A percentile compares a stretch with the other conserved stretches of the same genome.
phyloP scores from a whole-genome alignment of 1,140 invertebrate genomes.

The Panonychus citri region DNA sequence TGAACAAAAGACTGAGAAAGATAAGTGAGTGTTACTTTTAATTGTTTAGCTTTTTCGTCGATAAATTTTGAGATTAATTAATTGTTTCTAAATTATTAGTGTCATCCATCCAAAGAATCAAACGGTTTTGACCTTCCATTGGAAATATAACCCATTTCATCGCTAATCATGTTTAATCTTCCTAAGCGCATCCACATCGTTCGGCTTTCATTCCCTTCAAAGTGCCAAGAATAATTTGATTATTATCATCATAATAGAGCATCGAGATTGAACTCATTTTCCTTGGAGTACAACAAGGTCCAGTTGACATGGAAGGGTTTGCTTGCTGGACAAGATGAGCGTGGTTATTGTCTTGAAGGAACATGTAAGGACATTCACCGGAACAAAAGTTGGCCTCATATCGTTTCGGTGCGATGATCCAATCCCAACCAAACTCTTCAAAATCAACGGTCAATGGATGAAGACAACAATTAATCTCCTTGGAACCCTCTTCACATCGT shows the following conservation, averaged over 20 bases:
- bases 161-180: too few relatives aligned
- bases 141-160: too few relatives aligned
- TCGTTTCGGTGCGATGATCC: constrained; percentile 83
- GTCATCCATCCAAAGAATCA: too few relatives aligned
- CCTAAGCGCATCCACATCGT: constrained; percentile 65
- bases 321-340: constrained; percentile 66
- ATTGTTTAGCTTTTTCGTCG: too few relatives aligned
- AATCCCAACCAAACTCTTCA: constrained; percentile 88
- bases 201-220: constrained; percentile 81
- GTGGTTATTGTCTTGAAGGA: constrained; percentile 71
- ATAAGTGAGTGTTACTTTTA: too few relatives aligned
- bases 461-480: constrained; percentile 59
- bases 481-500: constrained; percentile 46
- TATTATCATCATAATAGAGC: constrained; percentile 64
- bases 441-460: constrained; percentile 86
- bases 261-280: constrained; percentile 71
- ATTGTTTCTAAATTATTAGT: too few relatives aligned
- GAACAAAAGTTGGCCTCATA: constrained; percentile 92
- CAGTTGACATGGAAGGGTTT: constrained; percentile 40
- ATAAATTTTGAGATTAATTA: too few relatives aligned
- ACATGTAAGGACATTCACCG: constrained; percentile 70
- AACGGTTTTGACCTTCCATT: too few relatives aligned
- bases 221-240: constrained; percentile 63
- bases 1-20: too few relatives aligned
- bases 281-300: constrained; percentile 68